Conservation (phyloP, 2,888 invertebrate species). For the Acleris literana region DNA sequence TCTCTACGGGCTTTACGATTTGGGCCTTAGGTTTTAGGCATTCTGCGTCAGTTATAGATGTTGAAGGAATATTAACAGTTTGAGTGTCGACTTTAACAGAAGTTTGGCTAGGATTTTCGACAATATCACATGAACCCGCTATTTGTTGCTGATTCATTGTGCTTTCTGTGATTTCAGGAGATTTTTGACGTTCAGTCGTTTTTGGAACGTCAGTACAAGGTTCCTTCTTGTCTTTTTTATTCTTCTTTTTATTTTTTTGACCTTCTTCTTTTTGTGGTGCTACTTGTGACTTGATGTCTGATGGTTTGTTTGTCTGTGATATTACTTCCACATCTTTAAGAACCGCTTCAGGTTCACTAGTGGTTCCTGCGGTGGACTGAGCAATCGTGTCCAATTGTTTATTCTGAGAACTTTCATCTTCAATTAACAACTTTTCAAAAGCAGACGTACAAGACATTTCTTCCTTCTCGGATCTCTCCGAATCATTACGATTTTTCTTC, state of each 20-base stretch:
- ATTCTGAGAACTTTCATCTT: conserved; percentile 43
- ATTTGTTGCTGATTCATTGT: conserved; percentile 10
- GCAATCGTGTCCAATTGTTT: conserved; percentile 26
- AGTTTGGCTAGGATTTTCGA: neutral
- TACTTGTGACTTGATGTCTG: conserved; percentile 22
- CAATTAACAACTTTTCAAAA: conserved; percentile 58
- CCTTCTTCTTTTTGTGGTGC: conserved; percentile 29
- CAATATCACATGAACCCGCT: neutral
- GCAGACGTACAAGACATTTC: conserved; percentile 61
- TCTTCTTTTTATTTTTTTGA: conserved; percentile 45
- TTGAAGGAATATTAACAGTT: conserved; percentile 13
- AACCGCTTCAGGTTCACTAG: conserved; percentile 21
- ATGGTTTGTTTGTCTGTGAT: conserved; percentile 19
- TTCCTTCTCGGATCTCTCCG: conserved; percentile 67
- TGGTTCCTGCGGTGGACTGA: conserved; percentile 21
- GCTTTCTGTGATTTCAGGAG: conserved; percentile 27
- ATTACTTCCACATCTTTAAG: conserved; percentile 17
- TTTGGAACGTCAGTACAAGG: conserved; percentile 28
- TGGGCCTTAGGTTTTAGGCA: conserved; percentile 60
- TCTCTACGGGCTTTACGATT: conserved; percentile 70
- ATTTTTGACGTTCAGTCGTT: conserved; percentile 2
- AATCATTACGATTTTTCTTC: conserved; percentile 60
- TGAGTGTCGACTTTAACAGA: conserved; percentile 24
- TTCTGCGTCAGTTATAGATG: conserved; percentile 40
- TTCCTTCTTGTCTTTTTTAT: conserved; percentile 53